A percentile compares a stretch with the other conserved stretches of the same genome.
These are phyloP conservation scores for Parotia lawesii DNA, from an alignment of 2,113 vertebrate species.

Conservation along the genomic window DNA sequence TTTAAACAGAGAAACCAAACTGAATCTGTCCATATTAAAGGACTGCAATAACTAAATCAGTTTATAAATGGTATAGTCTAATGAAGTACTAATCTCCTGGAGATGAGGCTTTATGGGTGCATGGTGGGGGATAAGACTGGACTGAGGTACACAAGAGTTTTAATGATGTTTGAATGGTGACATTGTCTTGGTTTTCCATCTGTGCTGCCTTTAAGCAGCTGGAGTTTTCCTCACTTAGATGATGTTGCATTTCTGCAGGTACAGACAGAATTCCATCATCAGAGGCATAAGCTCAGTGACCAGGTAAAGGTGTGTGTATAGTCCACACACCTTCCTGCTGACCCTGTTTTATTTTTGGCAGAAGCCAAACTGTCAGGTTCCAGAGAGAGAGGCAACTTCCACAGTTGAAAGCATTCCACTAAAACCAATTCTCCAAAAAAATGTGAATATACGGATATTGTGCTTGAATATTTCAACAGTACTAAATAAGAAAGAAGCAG, in stretches of 20 bases:
- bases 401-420: not conserved
- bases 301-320: not conserved
- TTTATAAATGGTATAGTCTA: not conserved
- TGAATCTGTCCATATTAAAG: not conserved
- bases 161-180: not conserved
- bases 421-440: rapidly evolving
- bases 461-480: not conserved
- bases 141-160: not conserved
- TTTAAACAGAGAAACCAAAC: not conserved
- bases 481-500: not conserved
- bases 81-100: not conserved
- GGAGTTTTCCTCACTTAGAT: not conserved
- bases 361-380: not conserved
- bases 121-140: not conserved
- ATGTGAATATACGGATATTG: not conserved
- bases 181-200: not conserved
- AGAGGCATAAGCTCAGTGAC: not conserved
- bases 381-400: not conserved
- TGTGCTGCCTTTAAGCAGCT: not conserved
- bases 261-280: not conserved
- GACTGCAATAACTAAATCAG: not conserved
- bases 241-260: not conserved
- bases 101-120: not conserved
- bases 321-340: not conserved
- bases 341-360: not conserved